Conservation (phyloP, 2,888 invertebrate species). For the Griposia aprilina region DNA sequence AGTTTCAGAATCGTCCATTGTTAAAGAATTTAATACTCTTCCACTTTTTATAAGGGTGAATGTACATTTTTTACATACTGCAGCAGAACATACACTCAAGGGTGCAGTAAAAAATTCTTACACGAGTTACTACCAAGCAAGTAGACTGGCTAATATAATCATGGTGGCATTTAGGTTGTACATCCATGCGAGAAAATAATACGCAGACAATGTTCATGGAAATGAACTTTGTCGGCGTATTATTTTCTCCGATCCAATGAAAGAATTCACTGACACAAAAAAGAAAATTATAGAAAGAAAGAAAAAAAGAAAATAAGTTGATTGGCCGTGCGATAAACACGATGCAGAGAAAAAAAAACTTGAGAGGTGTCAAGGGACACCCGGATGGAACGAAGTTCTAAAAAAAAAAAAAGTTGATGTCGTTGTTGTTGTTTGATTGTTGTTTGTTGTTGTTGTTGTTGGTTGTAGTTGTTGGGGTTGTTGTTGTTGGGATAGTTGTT, state of each 20-base stretch:
- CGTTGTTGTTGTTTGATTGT: no score
- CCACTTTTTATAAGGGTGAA: neutral
- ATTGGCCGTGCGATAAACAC: no score
- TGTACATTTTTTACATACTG: neutral
- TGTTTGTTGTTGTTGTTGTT: no score
- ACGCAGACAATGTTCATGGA: neutral
- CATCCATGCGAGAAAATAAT: neutral
- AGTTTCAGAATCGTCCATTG: neutral
- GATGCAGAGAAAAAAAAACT: no score
- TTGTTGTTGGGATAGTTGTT: no score
- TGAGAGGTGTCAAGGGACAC: no score
- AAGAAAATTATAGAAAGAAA: neutral
- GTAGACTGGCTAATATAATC: neutral
- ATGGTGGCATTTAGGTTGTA: neutral
- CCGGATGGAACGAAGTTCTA: no score
- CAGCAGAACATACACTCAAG: neutral
- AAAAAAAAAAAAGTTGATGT: no score
- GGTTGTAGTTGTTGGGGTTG: no score
- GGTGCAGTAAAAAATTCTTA: neutral
- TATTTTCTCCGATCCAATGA: no score
- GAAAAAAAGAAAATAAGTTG: no score
- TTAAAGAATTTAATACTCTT: neutral
- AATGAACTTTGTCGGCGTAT: no score
- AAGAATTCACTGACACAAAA: neutral
- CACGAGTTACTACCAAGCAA: neutral